Conservation (phyloP, 2,113 vertebrate species). For the Cervus canadensis region DNA sequence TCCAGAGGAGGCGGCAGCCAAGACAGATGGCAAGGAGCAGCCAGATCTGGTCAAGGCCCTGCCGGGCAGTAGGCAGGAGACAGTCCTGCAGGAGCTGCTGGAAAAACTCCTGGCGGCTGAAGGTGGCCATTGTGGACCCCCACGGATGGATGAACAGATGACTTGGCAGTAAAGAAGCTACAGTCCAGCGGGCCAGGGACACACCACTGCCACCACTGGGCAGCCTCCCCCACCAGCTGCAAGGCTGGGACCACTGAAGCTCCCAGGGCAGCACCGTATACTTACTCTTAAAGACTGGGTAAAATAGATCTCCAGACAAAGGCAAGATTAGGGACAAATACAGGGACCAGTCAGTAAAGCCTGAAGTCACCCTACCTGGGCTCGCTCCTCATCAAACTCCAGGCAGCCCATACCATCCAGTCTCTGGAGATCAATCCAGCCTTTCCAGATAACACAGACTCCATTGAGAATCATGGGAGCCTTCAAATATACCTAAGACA, state of each 20-base stretch:
- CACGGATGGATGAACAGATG: constrained; percentile 38
- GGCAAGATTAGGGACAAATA: neutral
- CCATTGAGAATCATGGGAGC: constrained; percentile 99
- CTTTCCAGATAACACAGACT: constrained; percentile 99
- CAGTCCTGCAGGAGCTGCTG: constrained; percentile 88
- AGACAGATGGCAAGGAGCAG: constrained; percentile 91
- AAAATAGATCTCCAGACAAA: neutral
- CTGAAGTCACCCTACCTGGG: constrained; percentile 87
- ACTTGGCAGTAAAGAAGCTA: constrained; percentile 22
- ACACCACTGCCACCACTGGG: neutral
- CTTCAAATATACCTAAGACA: constrained; percentile 94
- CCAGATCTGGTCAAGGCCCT: constrained; percentile 93
- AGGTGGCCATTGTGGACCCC: constrained; percentile 82
- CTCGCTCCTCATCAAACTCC: constrained; percentile 97
- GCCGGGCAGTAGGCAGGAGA: constrained; percentile 89
- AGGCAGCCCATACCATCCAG: constrained; percentile 98
- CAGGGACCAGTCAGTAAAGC: neutral
- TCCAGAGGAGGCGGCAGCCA: constrained; percentile 87
- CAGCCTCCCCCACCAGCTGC: neutral
- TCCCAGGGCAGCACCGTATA: neutral
- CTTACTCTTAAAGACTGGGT: constrained; percentile 6
- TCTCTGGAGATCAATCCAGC: constrained; percentile 98
- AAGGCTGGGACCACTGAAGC: neutral
- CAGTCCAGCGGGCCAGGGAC: neutral
- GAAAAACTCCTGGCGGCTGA: constrained; percentile 89